Evolutionary conservation across 2,113 vertebrate genomes (phyloP).

Genomic region (Electrona antarctica): DNA sequence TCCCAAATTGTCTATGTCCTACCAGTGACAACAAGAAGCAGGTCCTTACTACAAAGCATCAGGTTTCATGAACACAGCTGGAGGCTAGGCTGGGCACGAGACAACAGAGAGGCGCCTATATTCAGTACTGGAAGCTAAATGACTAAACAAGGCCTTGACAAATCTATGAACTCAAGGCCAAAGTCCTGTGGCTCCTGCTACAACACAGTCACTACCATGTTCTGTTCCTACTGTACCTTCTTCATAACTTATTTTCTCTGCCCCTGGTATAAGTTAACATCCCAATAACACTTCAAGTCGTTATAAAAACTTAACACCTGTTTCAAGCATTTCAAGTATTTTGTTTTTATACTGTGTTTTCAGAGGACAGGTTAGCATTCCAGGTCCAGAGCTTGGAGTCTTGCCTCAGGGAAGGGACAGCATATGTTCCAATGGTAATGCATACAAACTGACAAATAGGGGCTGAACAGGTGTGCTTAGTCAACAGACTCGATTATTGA

Average conservation of each 20-base stretch:
- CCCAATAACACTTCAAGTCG: constrained; percentile 4
- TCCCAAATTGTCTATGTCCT: neutral
- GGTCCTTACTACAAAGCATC: neutral
- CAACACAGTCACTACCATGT: neutral
- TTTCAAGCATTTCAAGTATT: constrained; percentile 28
- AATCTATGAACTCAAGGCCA: neutral
- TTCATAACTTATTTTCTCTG: neutral
- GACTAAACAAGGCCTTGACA: constrained; percentile 6
- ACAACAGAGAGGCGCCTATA: neutral
- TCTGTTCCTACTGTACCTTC: neutral
- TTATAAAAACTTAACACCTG: neutral
- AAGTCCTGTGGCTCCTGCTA: constrained; percentile 3
- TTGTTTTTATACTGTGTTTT: constrained; percentile 28
- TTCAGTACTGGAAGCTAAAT: constrained; percentile 8
- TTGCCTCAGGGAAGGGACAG: neutral
- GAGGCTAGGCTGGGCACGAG: constrained; percentile 10
- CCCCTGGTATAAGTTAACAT: neutral
- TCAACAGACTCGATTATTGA: constrained; percentile 15
- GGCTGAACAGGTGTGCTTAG: constrained; percentile 51
- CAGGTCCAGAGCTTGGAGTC: constrained; percentile 25
- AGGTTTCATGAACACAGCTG: constrained; percentile 8
- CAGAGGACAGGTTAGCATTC: constrained; percentile 6
- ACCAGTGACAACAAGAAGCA: constrained; percentile 4
- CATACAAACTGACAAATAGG: constrained; percentile 49
- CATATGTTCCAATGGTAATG: constrained; percentile 18